Conservation (phyloP, 2,113 vertebrate genomes). For the Hylia prasina region DNA sequence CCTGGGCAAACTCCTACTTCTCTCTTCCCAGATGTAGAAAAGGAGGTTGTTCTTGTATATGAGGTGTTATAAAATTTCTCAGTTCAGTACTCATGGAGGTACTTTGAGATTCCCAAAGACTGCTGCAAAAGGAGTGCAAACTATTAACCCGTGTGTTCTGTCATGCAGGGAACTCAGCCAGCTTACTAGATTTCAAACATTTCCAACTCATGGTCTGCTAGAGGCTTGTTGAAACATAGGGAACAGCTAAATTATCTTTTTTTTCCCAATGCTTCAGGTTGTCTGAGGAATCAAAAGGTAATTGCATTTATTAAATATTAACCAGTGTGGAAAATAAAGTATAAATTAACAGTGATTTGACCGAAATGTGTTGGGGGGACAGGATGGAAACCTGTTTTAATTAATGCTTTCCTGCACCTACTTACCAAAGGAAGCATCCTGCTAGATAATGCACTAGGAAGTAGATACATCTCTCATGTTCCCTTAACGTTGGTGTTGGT, state of each 20-base stretch:
- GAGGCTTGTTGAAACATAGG: not conserved
- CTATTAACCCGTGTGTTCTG: not conserved
- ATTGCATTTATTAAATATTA: not conserved
- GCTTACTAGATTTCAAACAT: not conserved
- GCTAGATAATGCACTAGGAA: not conserved
- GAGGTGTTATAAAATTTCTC: conserved; percentile 16
- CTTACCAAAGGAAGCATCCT: not conserved
- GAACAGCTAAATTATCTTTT: not conserved
- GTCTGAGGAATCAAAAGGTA: not conserved
- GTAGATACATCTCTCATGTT: not conserved
- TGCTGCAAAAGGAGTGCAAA: not conserved
- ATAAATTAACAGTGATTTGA: not conserved
- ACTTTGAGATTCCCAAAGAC: conserved; percentile 16
- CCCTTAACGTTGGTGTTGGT: not conserved
- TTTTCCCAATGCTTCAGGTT: not conserved
- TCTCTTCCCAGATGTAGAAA: not conserved
- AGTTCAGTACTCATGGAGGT: not conserved
- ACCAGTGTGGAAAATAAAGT: not conserved
- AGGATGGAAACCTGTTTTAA: not conserved
- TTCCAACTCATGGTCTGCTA: not conserved
- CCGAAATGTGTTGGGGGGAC: not conserved
- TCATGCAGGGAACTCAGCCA: not conserved
- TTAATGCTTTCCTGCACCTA: not conserved
- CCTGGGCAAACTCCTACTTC: not conserved
- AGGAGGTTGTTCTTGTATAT: not conserved